These are phyloP conservation scores for Sebastes iracundus DNA, from an alignment of 2,797 vertebrate species.

Conservation along the genomic window DNA sequence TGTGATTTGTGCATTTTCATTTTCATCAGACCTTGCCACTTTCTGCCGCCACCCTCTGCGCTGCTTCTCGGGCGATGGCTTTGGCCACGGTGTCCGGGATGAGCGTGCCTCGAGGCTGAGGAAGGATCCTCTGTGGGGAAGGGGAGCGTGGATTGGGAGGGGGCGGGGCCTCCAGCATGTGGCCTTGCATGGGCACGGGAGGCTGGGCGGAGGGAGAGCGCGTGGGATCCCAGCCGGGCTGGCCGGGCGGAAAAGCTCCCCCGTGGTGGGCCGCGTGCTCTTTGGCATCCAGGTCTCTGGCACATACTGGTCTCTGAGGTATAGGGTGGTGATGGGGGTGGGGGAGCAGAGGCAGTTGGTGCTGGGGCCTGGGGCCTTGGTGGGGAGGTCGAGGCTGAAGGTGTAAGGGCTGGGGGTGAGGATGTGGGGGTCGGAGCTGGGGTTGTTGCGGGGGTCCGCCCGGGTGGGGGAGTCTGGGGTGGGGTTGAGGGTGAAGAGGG, in stretches of 20 bases:
- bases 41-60: constrained; percentile 91
- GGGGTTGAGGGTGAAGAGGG: constrained; percentile 74
- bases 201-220: constrained; percentile 77
- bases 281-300: constrained; percentile 95
- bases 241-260: constrained; percentile 76
- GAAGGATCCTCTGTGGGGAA: constrained; percentile 94
- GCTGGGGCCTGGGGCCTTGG: constrained; percentile 81
- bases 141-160: constrained; percentile 88
- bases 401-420: constrained; percentile 68
- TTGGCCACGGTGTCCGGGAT: constrained; percentile 94
- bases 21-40: constrained; percentile 86
- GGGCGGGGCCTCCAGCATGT: constrained; percentile 87
- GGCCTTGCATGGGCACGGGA: constrained; percentile 79
- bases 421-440: constrained; percentile 61
- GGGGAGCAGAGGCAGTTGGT: constrained; percentile 82
- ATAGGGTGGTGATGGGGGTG: constrained; percentile 82
- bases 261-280: constrained; percentile 83
- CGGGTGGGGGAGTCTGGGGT: constrained; percentile 55
- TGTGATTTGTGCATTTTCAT: background rate
- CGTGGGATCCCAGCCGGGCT: constrained; percentile 87
- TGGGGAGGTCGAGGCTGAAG: constrained; percentile 70
- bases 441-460: constrained; percentile 61
- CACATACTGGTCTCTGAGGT: constrained; percentile 93
- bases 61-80: constrained; percentile 96
- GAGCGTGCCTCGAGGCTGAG: constrained; percentile 91